Conservation (phyloP, 1,140 invertebrate species). For the Andricus grossulariae region DNA sequence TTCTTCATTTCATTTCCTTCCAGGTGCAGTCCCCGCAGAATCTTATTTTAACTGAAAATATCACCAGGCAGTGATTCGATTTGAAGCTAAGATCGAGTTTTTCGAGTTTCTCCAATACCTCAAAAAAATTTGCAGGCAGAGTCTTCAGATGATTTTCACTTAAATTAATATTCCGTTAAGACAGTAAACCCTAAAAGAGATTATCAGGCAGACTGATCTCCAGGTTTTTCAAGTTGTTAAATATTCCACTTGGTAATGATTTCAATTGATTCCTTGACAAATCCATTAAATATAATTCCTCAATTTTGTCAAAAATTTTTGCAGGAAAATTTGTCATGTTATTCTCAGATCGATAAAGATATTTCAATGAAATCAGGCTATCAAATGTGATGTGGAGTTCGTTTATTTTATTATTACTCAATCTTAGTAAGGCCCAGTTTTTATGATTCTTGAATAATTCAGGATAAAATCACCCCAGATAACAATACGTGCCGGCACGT, state of each 20-base stretch:
- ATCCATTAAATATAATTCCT: slow-evolving; percentile 24
- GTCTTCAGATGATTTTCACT: slow-evolving; percentile 76
- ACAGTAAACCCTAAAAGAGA: slow-evolving; percentile 78
- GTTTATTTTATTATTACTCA: slow-evolving; percentile 37
- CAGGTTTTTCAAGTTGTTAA: slow-evolving; percentile 77
- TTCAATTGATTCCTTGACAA: slow-evolving; percentile 35
- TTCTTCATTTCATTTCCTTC: slow-evolving; percentile 75
- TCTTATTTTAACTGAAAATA: slow-evolving; percentile 74
- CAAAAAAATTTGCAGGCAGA: slow-evolving; percentile 77
- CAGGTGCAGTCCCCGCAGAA: slow-evolving; percentile 76
- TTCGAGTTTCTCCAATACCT: slow-evolving; percentile 76
- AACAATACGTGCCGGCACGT: too few species aligned
- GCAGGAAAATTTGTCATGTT: slow-evolving; percentile 33
- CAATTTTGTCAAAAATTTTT: slow-evolving; percentile 35
- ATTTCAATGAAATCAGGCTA: slow-evolving; percentile 34
- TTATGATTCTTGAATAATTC: slow-evolving; percentile 47
- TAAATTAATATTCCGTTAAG: slow-evolving; percentile 77
- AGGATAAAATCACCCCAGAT: slow-evolving; percentile 48
- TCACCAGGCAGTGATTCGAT: slow-evolving; percentile 75
- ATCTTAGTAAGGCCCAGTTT: slow-evolving; percentile 54
- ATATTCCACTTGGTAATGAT: slow-evolving; percentile 73
- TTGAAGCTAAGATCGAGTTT: slow-evolving; percentile 76
- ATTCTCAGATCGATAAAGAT: slow-evolving; percentile 38
- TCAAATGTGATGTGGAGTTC: slow-evolving; percentile 20
- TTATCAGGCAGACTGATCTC: slow-evolving; percentile 74